Base-by-base conservation (phyloP, 2,888 invertebrate species). In the Lasiommata megera region DNA sequence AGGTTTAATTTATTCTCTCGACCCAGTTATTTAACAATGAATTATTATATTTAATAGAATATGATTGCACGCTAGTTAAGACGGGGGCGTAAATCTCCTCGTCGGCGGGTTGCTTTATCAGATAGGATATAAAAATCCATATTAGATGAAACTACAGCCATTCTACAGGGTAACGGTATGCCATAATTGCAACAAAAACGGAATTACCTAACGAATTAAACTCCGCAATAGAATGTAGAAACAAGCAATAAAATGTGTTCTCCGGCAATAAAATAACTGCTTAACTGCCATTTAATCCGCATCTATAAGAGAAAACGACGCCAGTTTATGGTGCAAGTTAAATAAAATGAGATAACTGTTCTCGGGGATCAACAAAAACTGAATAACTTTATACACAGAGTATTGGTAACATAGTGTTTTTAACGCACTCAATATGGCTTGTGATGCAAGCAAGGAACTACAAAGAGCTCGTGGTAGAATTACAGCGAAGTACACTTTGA, bases 121-220 rank as follows among this genome's bases (percentile, higher is more conserved):
- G 28, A 23, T 38, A 29, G 66, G 60, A 64, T 58, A 71, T 76
- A 74, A 77, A 79, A 79, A 77, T 73, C 71, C 70, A 69, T 61
- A 62, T 60, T 63, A 56, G 58, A 63, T 54, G 59, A 62, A 53
- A 55, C 58, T 52, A 36, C 54, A 58, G 50, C 41, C 38, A 62
- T 66, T 67, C 65, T 62, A 64, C 53, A 66, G 64, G 62, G 65
- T 66, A 62, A 62, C 50, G 71, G 72, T 62, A 78, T 76, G 71
- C 40, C 68, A 72, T 80, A 79, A 83, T 82, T 83, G 67, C 58
- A 54, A 68, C 70, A 83, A 82, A 79, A 82, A 82, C 66, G 59
- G 51, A 64, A 68, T 64, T 57, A 56, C 54, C 58, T 36, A 56
- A 56, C 53, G 58, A 56, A 63, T 60, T 58, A 59, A 60, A 54